Evolutionary conservation across 2,113 vertebrate genomes (phyloP).

Genomic region (Sitta europaea): DNA sequence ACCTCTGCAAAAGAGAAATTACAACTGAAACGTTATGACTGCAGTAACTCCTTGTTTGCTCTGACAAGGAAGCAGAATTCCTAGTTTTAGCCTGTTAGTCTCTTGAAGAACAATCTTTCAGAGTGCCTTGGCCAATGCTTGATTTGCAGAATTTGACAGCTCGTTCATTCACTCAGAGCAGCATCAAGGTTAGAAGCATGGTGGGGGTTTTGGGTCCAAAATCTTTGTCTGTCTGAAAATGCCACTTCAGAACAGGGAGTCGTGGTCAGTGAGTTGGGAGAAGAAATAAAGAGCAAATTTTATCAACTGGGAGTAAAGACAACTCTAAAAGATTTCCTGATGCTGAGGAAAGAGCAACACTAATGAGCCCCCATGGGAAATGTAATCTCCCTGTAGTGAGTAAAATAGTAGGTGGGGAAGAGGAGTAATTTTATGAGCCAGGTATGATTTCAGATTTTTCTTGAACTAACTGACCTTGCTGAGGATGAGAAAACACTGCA

Average conservation of each 20-base stretch:
- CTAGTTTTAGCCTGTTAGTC: background rate
- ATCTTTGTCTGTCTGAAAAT: background rate
- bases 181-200: background rate
- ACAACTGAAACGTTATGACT: background rate
- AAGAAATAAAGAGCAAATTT: background rate
- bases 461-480: background rate
- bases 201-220: background rate
- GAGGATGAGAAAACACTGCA: background rate
- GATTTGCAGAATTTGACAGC: background rate
- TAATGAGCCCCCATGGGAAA: slow-evolving; percentile 45
- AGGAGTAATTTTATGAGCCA: background rate
- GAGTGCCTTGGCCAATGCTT: background rate
- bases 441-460: background rate
- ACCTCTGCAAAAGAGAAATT: background rate
- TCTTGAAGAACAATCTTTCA: background rate
- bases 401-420: background rate
- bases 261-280: background rate
- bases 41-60: background rate
- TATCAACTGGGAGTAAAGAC: background rate
- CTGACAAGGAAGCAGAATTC: background rate
- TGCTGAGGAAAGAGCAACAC: slow-evolving; percentile 24
- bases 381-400: background rate
- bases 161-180: background rate
- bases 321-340: background rate
- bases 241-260: background rate